Evolutionary conservation across 2,113 vertebrate genomes (phyloP).

Genomic region (Zapus hudsonius): DNA sequence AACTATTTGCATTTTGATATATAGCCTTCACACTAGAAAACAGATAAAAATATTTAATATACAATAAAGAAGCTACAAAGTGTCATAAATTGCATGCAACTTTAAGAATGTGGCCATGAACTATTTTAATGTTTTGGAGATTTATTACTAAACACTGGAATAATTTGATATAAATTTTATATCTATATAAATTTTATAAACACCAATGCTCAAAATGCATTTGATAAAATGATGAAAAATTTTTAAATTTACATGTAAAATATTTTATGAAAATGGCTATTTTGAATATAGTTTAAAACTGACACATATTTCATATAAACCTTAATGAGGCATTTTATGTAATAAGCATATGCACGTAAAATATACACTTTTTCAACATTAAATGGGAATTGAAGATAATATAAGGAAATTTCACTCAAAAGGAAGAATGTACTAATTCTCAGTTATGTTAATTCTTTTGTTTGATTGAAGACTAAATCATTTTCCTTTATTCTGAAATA

Average conservation of each 20-base stretch:
- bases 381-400: constrained; percentile 8
- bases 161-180: constrained; percentile 43
- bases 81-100: neutral
- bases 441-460: neutral
- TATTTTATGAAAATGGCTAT: constrained; percentile 33
- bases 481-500: neutral
- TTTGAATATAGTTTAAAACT: constrained; percentile 11
- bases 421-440: neutral
- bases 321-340: neutral
- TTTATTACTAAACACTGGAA: constrained; percentile 36
- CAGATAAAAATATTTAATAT: constrained; percentile 46
- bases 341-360: neutral
- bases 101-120: neutral
- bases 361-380: neutral
- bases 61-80: neutral
- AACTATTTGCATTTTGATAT: constrained; percentile 38
- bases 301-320: constrained; percentile 27
- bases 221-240: constrained; percentile 27
- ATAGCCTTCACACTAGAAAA: neutral
- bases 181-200: neutral
- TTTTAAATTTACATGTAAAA: neutral
- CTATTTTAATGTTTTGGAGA: constrained; percentile 33
- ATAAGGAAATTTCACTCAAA: constrained; percentile 6
- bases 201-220: constrained; percentile 12
- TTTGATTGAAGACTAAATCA: neutral